Conservation (phyloP, 2,113 vertebrate genomes). For the Nycticryphes semicollaris region DNA sequence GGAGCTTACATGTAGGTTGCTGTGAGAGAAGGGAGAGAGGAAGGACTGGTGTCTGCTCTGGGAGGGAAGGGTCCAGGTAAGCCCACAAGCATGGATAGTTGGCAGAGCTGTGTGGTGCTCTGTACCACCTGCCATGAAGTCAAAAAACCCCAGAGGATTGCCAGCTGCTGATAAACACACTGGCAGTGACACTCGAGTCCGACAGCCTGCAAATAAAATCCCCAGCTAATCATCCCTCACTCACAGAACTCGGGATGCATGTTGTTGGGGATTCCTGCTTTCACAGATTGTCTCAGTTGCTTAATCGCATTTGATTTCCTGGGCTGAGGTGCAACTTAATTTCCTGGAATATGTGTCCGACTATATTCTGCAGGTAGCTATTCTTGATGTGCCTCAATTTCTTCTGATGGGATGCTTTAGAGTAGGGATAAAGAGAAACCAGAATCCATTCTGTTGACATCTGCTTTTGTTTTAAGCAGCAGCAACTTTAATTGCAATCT, state of each 20-base stretch:
- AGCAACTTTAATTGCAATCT: neutral
- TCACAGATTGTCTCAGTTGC: neutral
- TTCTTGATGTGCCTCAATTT: neutral
- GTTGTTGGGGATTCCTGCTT: neutral
- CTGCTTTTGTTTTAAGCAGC: neutral
- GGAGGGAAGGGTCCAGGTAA: neutral
- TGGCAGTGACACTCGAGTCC: neutral
- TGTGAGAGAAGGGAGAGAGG: neutral
- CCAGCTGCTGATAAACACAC: neutral
- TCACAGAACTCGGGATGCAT: neutral
- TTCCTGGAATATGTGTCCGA: neutral
- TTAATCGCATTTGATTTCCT: neutral
- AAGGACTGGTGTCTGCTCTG: neutral
- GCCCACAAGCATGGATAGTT: rapidly evolving
- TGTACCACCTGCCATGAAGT: neutral
- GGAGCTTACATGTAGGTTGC: neutral
- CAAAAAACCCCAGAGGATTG: neutral
- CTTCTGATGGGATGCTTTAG: neutral
- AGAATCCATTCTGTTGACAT: neutral
- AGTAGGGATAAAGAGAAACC: neutral
- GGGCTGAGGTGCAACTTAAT: neutral
- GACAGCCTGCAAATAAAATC: neutral
- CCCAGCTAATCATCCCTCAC: neutral
- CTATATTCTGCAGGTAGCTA: neutral
- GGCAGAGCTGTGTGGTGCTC: neutral